A percentile compares a stretch with the other conserved stretches of the same genome.
Conservation (phyloP, 2,797 vertebrate species). For the Argya squamiceps region DNA sequence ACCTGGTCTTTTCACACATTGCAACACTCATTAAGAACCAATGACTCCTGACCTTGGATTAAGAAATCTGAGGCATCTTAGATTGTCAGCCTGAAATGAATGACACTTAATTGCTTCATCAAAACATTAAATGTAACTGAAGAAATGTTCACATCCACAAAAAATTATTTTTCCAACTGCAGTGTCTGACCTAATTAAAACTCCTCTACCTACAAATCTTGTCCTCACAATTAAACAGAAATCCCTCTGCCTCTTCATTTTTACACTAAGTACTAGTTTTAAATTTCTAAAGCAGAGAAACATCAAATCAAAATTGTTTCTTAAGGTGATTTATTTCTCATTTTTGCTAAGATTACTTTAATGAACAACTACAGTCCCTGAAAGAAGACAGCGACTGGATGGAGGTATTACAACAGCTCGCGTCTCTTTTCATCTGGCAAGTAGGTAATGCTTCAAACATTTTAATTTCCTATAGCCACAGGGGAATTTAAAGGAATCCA, state of each 20-base stretch:
- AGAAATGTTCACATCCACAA: not conserved
- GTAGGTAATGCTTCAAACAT: not conserved
- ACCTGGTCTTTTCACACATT: not conserved
- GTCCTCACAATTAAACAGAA: not conserved
- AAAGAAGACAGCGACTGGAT: not conserved
- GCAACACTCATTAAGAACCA: not conserved
- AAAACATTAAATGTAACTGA: not conserved
- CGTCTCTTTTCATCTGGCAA: not conserved
- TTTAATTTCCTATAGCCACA: not conserved
- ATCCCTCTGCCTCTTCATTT: not conserved
- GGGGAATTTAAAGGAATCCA: not conserved
- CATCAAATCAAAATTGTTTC: not conserved
- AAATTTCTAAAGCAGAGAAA: not conserved
- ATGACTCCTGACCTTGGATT: slow-evolving; percentile 1
- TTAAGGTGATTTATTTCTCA: not conserved
- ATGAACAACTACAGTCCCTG: not conserved
- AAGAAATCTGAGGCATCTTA: slow-evolving; percentile 6
- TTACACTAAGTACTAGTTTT: not conserved
- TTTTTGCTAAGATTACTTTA: not conserved
- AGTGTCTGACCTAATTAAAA: not conserved
- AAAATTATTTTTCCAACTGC: not conserved
- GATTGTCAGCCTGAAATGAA: not conserved
- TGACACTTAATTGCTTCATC: not conserved
- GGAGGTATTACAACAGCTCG: not conserved
- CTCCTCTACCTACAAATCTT: not conserved